phyloP scores from a whole-genome alignment of 2,113 vertebrate species.

The Hirundichthys speculiger region DNA sequence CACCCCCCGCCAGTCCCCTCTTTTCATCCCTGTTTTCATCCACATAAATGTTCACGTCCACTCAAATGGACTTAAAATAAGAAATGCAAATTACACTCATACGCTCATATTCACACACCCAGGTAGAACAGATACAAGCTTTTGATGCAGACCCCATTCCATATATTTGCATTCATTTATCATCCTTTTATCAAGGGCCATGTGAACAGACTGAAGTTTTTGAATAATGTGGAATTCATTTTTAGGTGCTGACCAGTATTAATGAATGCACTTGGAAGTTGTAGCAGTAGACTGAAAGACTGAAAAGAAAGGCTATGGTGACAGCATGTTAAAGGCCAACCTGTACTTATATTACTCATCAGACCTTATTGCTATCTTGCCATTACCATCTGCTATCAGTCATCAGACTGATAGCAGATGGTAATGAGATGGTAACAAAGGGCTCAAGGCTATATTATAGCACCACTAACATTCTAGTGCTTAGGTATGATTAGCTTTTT shows the following conservation, averaged over 20 bases:
- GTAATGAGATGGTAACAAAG: not conserved
- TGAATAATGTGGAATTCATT: slow-evolving; percentile 42
- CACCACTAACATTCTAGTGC: no score
- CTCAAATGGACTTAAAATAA: slow-evolving; percentile 14
- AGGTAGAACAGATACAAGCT: slow-evolving; percentile 47
- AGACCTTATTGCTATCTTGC: not conserved
- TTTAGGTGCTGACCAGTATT: slow-evolving; percentile 10
- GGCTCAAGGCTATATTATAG: no score
- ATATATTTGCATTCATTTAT: slow-evolving; percentile 75
- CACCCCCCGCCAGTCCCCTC: not conserved
- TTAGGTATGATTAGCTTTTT: no score
- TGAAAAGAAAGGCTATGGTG: not conserved
- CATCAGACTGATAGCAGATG: not conserved
- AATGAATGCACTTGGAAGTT: not conserved
- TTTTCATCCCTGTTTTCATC: not conserved
- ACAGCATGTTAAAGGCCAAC: not conserved
- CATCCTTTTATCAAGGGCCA: slow-evolving; percentile 55
- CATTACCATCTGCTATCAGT: no score
- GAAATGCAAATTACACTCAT: slow-evolving; percentile 28
- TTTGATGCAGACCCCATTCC: slow-evolving; percentile 71
- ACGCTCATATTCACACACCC: slow-evolving; percentile 27
- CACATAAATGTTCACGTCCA: not conserved
- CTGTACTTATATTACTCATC: not conserved
- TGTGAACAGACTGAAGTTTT: slow-evolving; percentile 32
- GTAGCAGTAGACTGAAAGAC: not conserved